Conservation (phyloP, 2,888 invertebrate genomes). For the Orthonychiurus folsomi region DNA sequence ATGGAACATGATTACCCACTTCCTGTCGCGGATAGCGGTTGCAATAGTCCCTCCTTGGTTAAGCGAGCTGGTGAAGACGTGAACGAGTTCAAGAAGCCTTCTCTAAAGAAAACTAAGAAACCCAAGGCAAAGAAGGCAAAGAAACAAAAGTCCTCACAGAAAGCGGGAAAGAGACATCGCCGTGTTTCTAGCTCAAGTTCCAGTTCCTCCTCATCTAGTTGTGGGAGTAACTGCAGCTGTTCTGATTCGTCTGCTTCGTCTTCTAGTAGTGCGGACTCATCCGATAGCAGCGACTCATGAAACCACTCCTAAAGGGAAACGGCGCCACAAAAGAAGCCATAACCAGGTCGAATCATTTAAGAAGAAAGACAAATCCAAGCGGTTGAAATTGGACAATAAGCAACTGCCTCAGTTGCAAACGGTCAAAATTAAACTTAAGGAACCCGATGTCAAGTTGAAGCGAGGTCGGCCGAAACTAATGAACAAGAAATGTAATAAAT, state of each 20-base stretch:
- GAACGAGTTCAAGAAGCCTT: background rate
- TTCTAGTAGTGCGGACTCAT: slow-evolving; percentile 25
- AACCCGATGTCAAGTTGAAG: background rate
- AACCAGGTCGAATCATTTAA: background rate
- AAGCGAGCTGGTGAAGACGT: background rate
- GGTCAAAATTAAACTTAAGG: slow-evolving; percentile 10
- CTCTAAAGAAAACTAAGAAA: background rate
- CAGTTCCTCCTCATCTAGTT: slow-evolving; percentile 51
- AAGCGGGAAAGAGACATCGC: slow-evolving; percentile 42
- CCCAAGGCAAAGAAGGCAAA: slow-evolving; percentile 10
- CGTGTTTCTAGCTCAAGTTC: slow-evolving; percentile 58
- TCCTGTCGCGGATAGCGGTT: background rate
- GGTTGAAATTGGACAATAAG: background rate
- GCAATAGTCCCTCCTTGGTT: background rate
- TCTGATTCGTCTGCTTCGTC: slow-evolving; percentile 54
- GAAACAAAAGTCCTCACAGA: background rate
- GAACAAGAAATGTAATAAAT: slow-evolving; percentile 8
- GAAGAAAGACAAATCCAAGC: background rate
- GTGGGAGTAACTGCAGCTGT: slow-evolving; percentile 75
- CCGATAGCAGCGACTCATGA: background rate
- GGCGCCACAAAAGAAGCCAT: too few species aligned
- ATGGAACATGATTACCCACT: slow-evolving; percentile 35
- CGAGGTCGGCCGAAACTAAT: slow-evolving; percentile 6
- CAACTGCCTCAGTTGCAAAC: background rate
- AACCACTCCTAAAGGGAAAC: background rate